Percentiles rank a stretch among this genome's conserved stretches.
Conservation (phyloP, 23 tunicate species). For the Phallusia fumigata region DNA sequence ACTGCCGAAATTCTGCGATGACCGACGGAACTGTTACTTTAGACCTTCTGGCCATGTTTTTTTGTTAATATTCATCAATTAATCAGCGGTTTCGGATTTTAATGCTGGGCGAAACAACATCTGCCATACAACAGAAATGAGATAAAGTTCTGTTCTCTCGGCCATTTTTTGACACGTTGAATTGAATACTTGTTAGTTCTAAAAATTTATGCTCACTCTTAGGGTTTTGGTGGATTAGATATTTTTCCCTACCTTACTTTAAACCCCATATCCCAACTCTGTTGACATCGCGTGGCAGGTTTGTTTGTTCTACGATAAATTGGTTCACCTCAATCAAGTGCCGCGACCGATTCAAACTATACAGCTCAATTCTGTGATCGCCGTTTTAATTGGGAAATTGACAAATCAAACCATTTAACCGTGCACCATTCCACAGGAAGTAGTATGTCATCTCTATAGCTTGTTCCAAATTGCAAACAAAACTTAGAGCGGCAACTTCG, state of each 20-base stretch:
- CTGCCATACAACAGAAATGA: no score
- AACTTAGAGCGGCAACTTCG: not conserved
- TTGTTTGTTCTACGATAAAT: constrained; percentile 3
- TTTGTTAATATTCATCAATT: no score
- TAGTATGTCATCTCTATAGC: not conserved
- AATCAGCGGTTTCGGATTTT: no score
- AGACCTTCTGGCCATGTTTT: no score
- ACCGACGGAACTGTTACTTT: no score
- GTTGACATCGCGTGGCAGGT: constrained; percentile 46
- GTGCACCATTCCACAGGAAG: not conserved
- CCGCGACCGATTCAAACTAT: constrained; percentile 11
- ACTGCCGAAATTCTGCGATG: no score
- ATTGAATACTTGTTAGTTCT: constrained; percentile 4
- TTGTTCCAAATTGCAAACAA: not conserved
- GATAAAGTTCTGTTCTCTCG: not conserved
- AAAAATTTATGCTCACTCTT: no score
- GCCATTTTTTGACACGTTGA: constrained; percentile 1
- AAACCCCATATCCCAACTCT: constrained; percentile 39
- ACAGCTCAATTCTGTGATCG: not conserved
- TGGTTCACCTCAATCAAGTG: constrained; percentile 1
- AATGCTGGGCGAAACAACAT: no score
- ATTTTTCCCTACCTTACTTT: constrained; percentile 39
- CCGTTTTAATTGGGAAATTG: not conserved
- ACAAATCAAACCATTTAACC: not conserved
- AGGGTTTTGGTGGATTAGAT: constrained; percentile 20